Percentiles rank a stretch among this genome's conserved stretches.
Evolutionary conservation across 2,888 invertebrate genomes (phyloP).

Genomic region (Campoplex nolae): DNA sequence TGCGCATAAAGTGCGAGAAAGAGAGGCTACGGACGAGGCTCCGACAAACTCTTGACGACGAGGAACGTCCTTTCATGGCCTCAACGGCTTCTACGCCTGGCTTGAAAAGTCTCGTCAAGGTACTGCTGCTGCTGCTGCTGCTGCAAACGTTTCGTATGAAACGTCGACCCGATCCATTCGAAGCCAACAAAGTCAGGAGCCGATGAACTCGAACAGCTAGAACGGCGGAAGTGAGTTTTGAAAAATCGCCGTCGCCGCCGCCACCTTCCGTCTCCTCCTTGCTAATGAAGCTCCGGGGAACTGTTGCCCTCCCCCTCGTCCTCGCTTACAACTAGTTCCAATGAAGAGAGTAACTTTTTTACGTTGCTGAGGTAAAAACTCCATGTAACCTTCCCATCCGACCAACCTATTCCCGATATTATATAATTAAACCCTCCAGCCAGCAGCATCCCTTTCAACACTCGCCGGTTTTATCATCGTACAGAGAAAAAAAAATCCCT

Average conservation of each 20-base stretch:
- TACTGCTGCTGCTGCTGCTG: not conserved
- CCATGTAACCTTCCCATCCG: not conserved
- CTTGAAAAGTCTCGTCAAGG: constrained; percentile 47
- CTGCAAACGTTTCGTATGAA: constrained; percentile 45
- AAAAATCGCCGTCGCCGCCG: constrained; percentile 20
- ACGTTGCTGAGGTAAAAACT: constrained; percentile 23
- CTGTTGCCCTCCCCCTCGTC: constrained; percentile 35
- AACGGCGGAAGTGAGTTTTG: not conserved
- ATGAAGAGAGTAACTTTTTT: constrained; percentile 54
- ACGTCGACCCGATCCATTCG: constrained; percentile 24
- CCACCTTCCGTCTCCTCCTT: constrained; percentile 29
- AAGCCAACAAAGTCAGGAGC: constrained; percentile 14
- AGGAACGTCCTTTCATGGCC: constrained; percentile 25
- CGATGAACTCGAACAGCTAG: constrained; percentile 23
- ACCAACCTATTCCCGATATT: constrained; percentile 53
- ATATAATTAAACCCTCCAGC: constrained; percentile 39
- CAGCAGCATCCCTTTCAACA: not conserved
- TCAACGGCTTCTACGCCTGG: constrained; percentile 27
- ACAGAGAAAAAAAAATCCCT: constrained; percentile 28
- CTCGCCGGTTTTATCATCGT: constrained; percentile 1
- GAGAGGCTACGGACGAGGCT: constrained; percentile 33
- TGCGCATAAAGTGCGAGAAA: not conserved
- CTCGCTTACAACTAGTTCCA: constrained; percentile 51
- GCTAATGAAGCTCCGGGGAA: constrained; percentile 70
- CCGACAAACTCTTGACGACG: constrained; percentile 55